phyloP scores from a whole-genome alignment of 2,113 vertebrate genomes.

The Nestor notabilis region DNA sequence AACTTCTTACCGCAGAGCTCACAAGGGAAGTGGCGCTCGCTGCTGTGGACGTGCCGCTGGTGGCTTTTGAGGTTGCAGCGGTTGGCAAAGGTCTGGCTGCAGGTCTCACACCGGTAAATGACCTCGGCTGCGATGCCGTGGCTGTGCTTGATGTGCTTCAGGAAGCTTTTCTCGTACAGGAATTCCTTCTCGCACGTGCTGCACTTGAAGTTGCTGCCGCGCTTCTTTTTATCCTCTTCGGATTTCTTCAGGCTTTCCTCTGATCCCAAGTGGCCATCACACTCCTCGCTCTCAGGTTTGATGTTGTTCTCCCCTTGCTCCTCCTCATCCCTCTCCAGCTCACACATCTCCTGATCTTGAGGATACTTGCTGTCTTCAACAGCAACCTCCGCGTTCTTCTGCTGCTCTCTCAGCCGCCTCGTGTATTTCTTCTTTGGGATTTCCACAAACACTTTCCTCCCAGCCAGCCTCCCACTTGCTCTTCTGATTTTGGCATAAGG shows the following conservation, averaged over 20 bases:
- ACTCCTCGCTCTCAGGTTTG: conserved; percentile 52
- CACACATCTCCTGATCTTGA: background rate
- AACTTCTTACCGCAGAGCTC: conserved; percentile 91
- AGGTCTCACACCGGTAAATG: conserved; percentile 87
- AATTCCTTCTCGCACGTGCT: conserved; percentile 71
- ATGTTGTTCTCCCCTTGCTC: background rate
- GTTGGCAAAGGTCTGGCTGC: conserved; percentile 93
- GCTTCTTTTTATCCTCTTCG: conserved; percentile 62
- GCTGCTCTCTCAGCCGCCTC: conserved; percentile 70
- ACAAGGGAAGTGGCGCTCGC: conserved; percentile 89
- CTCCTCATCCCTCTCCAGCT: background rate
- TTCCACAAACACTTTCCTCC: conserved; percentile 81
- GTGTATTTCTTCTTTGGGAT: conserved; percentile 82
- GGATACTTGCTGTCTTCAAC: background rate
- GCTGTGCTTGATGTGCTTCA: conserved; percentile 80
- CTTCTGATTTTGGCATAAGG: conserved; percentile 72
- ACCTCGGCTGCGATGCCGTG: conserved; percentile 84
- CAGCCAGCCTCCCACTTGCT: conserved; percentile 78
- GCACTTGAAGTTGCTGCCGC: conserved; percentile 80
- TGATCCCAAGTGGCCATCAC: background rate
- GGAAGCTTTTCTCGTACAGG: conserved; percentile 80
- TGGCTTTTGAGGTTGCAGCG: conserved; percentile 96
- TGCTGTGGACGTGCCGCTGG: conserved; percentile 92
- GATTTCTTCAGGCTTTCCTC: background rate
- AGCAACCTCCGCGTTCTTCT: conserved; percentile 37